Evolutionary conservation across 2,113 vertebrate genomes (phyloP).

Genomic region (Cephalopholis sonnerati): DNA sequence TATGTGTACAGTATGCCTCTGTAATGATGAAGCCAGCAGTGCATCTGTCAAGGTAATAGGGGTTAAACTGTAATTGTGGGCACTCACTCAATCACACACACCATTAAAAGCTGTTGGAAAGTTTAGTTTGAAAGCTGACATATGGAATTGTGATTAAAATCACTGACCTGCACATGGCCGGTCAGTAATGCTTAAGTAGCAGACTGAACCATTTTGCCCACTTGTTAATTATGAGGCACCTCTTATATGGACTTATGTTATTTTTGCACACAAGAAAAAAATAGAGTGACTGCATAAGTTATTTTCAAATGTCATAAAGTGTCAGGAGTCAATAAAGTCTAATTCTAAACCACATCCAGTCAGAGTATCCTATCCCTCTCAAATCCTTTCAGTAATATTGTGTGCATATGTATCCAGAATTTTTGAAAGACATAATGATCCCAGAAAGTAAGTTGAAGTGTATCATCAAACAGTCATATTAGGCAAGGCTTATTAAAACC

Average conservation of each 20-base stretch:
- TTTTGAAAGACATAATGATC: conserved; percentile 67
- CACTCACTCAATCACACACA: background rate
- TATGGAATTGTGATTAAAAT: background rate
- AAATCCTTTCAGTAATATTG: conserved; percentile 52
- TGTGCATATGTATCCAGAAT: conserved; percentile 30
- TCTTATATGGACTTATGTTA: background rate
- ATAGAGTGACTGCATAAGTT: conserved; percentile 6
- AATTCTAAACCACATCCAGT: conserved; percentile 46
- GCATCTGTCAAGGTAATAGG: background rate
- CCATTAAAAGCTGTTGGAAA: background rate
- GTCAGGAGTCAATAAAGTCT: conserved; percentile 43
- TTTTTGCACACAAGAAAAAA: conserved; percentile 22
- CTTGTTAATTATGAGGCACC: background rate
- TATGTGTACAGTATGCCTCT: no score
- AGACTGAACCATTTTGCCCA: background rate
- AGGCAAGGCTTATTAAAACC: conserved; percentile 81
- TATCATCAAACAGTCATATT: conserved; percentile 77
- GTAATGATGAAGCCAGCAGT: background rate
- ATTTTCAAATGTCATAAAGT: conserved; percentile 45
- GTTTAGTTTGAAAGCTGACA: background rate
- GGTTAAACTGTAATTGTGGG: background rate
- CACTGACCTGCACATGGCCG: background rate
- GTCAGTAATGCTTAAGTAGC: background rate
- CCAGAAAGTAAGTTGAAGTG: conserved; percentile 64
- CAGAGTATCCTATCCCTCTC: conserved; percentile 43